A percentile compares a stretch with the other conserved stretches of the same genome.
Evolutionary conservation across 1,140 invertebrate species (phyloP).

Genomic region (Drosophila burlai): DNA sequence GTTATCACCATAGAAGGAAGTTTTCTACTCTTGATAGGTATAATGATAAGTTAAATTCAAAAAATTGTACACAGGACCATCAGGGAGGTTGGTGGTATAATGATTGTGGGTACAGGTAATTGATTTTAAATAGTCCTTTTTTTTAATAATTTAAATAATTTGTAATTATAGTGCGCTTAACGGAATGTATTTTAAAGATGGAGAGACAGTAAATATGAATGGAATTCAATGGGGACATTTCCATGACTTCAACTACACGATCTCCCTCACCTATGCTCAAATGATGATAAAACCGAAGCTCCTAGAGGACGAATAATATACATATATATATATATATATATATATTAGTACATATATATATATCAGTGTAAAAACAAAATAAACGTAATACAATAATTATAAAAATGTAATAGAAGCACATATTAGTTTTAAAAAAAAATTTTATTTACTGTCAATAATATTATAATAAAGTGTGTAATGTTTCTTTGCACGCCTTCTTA

Average conservation of each 20-base stretch:
- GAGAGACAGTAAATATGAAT: background rate
- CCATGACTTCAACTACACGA: background rate
- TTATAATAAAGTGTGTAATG: too few relatives aligned
- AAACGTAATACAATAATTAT: background rate
- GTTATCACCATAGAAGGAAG: background rate
- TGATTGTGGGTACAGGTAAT: constrained; percentile 3
- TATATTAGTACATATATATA: background rate
- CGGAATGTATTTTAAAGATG: constrained; percentile 3
- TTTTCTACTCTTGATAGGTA: constrained; percentile 9
- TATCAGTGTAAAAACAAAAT: background rate
- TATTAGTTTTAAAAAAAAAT: too few relatives aligned
- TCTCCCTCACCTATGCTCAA: background rate
- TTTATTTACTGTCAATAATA: too few relatives aligned
- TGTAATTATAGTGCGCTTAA: constrained; percentile 11
- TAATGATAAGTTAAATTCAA: background rate
- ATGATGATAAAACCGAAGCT: background rate
- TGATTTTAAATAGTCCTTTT: background rate
- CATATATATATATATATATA: background rate
- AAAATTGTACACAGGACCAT: background rate
- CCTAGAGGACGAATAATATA: background rate
- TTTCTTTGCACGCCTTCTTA: too few relatives aligned
- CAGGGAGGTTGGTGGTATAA: constrained; percentile 22
- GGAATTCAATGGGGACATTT: background rate
- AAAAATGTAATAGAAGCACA: too few relatives aligned
- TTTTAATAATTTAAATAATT: too few relatives aligned